Conservation (phyloP, 2,113 vertebrate species). For the Eleginops maclovinus region DNA sequence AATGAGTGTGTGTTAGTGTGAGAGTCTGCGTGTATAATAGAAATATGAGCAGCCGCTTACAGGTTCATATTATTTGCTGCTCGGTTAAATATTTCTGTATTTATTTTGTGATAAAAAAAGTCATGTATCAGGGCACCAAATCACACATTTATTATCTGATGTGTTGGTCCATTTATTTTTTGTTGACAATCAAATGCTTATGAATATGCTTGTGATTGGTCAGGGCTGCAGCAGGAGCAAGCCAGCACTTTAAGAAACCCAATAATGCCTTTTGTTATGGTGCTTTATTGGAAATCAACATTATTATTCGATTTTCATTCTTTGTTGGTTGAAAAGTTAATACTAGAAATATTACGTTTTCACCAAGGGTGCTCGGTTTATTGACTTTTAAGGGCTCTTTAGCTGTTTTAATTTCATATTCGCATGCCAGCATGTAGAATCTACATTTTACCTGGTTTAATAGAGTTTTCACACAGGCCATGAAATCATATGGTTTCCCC, state of each 20-base stretch:
- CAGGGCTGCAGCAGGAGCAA: slow-evolving; percentile 38
- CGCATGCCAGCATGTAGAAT: slow-evolving; percentile 36
- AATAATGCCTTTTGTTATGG: slow-evolving; percentile 53
- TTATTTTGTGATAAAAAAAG: slow-evolving; percentile 75
- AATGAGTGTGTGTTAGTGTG: not conserved
- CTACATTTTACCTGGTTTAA: slow-evolving; percentile 32
- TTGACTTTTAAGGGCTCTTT: slow-evolving; percentile 45
- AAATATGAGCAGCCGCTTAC: slow-evolving; percentile 43
- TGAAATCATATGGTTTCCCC: slow-evolving; percentile 18
- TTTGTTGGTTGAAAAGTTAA: slow-evolving; percentile 34
- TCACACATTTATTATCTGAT: slow-evolving; percentile 49
- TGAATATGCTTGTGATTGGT: slow-evolving; percentile 55
- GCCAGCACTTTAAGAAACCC: slow-evolving; percentile 71
- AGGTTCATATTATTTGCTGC: slow-evolving; percentile 43
- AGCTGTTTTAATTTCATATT: slow-evolving; percentile 36
- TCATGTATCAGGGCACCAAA: slow-evolving; percentile 33
- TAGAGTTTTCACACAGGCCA: slow-evolving; percentile 6
- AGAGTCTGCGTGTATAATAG: slow-evolving; percentile 12
- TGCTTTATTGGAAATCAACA: slow-evolving; percentile 58
- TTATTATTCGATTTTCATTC: slow-evolving; percentile 19
- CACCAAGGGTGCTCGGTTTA: slow-evolving; percentile 45
- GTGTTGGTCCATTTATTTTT: slow-evolving; percentile 41
- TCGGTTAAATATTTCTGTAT: slow-evolving; percentile 70
- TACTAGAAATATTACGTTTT: slow-evolving; percentile 56
- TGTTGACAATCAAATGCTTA: slow-evolving; percentile 54